phyloP scores from a whole-genome alignment of 2,797 vertebrate genomes.

The Scarus forsteni region DNA sequence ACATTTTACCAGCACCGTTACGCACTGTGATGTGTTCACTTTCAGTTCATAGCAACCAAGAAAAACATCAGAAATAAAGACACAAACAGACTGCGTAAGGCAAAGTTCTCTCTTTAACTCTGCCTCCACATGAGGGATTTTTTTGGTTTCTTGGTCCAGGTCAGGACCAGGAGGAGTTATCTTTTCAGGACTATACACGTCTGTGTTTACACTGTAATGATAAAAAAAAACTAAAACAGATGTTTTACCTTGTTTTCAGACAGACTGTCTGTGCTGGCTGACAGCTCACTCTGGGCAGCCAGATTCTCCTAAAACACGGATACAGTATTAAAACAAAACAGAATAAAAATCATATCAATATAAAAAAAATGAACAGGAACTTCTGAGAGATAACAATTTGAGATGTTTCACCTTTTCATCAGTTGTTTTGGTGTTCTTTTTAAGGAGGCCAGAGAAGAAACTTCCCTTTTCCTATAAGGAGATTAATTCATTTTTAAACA shows the following conservation, averaged over 20 bases:
- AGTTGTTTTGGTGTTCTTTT: conserved; percentile 49
- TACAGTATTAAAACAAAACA: not conserved
- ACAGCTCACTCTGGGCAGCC: conserved; percentile 33
- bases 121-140: too few species aligned
- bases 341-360: too few species aligned
- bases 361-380: not conserved
- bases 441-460: conserved; percentile 55
- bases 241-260: conserved; percentile 61
- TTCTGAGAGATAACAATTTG: not conserved
- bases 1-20: too few species aligned
- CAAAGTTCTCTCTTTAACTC: too few species aligned
- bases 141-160: too few species aligned
- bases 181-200: not conserved
- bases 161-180: too few species aligned
- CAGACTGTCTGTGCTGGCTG: conserved; percentile 69
- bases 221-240: conserved; percentile 6
- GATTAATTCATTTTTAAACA: not conserved
- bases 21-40: too few species aligned
- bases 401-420: conserved; percentile 42
- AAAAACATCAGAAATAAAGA: too few species aligned
- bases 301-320: conserved; percentile 55
- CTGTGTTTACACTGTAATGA: conserved; percentile 13
- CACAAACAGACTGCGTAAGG: too few species aligned
- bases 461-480: conserved; percentile 51
- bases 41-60: too few species aligned